phyloP scores from a whole-genome alignment of 2,888 invertebrate species.

The Ophraella communa region DNA sequence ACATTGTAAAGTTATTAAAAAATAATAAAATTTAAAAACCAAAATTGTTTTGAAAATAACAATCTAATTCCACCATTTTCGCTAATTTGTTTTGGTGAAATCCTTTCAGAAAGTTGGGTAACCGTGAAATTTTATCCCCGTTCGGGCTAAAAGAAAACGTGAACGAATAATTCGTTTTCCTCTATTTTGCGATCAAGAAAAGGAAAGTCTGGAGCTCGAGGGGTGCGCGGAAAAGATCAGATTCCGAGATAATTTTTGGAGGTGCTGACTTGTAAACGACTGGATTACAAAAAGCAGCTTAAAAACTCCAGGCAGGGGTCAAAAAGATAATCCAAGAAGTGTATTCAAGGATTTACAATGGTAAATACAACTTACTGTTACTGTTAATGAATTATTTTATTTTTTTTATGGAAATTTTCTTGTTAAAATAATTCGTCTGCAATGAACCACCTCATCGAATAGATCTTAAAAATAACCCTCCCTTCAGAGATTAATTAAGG shows the following conservation, averaged over 20 bases:
- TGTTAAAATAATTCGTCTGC: not conserved
- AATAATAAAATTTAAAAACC: no score
- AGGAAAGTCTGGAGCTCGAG: constrained; percentile 35
- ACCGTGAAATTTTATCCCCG: constrained; percentile 46
- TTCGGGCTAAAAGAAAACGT: constrained; percentile 44
- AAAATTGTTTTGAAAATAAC: not conserved
- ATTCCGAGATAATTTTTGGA: constrained; percentile 49
- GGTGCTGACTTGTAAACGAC: constrained; percentile 51
- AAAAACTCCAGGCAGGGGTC: constrained; percentile 36
- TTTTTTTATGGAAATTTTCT: no score
- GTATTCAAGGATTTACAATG: not conserved
- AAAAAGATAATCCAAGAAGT: constrained; percentile 1
- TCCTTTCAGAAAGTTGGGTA: constrained; percentile 21
- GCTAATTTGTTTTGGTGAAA: constrained; percentile 31
- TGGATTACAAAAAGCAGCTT: constrained; percentile 49
- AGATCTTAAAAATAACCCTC: not conserved
- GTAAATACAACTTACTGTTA: no score
- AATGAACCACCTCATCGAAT: not conserved
- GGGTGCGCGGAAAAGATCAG: constrained; percentile 43
- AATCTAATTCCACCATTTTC: constrained; percentile 20
- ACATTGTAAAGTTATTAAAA: not conserved
- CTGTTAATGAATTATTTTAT: not conserved
- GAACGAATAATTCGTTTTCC: constrained; percentile 43
- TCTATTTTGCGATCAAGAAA: constrained; percentile 37
- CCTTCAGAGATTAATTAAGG: constrained; percentile 43